Evolutionary conservation across 2,888 invertebrate genomes (phyloP).

Genomic region (Protodeltote pygarga): DNA sequence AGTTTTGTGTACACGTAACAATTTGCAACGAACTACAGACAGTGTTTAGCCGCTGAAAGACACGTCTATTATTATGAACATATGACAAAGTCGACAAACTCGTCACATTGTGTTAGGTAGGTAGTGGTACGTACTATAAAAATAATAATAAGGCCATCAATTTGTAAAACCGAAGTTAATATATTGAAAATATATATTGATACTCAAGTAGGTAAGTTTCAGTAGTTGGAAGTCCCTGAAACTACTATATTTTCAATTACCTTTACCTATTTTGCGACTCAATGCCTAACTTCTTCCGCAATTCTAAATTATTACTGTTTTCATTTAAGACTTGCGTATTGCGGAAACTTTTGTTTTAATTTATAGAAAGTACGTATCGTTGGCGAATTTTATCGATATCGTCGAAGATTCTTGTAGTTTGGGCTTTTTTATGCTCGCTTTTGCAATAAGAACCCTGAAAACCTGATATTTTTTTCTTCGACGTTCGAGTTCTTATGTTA

Average conservation of each 20-base stretch:
- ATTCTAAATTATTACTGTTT: slow-evolving; percentile 19
- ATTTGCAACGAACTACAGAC: slow-evolving; percentile 54
- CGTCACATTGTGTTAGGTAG: too few species aligned
- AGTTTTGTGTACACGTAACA: slow-evolving; percentile 35
- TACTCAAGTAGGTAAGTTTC: too few species aligned
- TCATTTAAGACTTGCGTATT: slow-evolving; percentile 23
- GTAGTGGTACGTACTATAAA: slow-evolving; percentile 25
- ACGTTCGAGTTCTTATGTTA: too few species aligned
- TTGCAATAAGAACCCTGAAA: too few species aligned
- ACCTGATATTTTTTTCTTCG: too few species aligned
- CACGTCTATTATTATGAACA: slow-evolving; percentile 48
- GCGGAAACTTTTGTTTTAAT: slow-evolving; percentile 10
- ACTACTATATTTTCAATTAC: slow-evolving; percentile 4
- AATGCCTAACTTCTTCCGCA: slow-evolving; percentile 13
- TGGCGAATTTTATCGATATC: not conserved
- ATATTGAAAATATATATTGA: too few species aligned
- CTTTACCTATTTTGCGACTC: slow-evolving; percentile 5
- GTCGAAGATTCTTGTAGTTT: too few species aligned
- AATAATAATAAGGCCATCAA: slow-evolving; percentile 34
- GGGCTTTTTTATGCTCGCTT: too few species aligned
- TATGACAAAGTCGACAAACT: slow-evolving; percentile 53
- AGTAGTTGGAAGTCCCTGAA: slow-evolving; percentile 9
- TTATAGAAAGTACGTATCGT: slow-evolving; percentile 10
- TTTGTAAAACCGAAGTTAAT: slow-evolving; percentile 10
- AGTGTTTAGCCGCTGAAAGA: slow-evolving; percentile 58